Base-by-base conservation (phyloP, 2,888 invertebrate species). In the Torymus tubicola region DNA sequence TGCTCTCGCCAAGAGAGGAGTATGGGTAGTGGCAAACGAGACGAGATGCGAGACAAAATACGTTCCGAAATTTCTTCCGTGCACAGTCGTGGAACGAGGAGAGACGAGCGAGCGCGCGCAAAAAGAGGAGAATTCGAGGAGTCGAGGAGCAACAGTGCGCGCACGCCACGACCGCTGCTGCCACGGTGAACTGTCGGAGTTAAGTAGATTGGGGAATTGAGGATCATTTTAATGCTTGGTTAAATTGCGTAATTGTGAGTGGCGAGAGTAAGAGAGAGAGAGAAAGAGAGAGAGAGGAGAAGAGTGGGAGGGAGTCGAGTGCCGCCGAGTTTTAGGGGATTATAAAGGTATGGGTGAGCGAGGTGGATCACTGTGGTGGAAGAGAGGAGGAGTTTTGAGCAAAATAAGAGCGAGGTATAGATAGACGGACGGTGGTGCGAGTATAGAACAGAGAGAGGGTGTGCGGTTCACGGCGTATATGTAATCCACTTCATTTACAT, bases 201-300 rank as follows among this genome's bases (percentile, higher is more conserved):
- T 87, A 85, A 87, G 86, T 87, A 87, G 86, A 87, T 87, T 83
- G 82, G 84, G 85, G 84, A 86, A 88, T 87, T 87, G 85, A 85
- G 86, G 85, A 88, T 87, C 84, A 87, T 87, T 87, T 87, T 87
- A 86, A 88, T 87, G 86, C 86, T 86, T 85, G 84, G 86, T 86
- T 88, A 87, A 88, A 89, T 87, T 88, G 85, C 85, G 85, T 88
- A 87, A 89, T 87, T 87, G 86, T 85, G 85, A 88, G 85, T 85
- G 82, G 83, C 74, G 63, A 81, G 82, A 82, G 42, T 5, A 8
- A 42, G 42, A 42, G 42, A 31, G 31, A 42, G 42, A 42, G 42
- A 31, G 31, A 21, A 21, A 2, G 2, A 3, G 3, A 5, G 31
- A 42, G 42, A 42, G 42, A 31, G 31, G 2, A 21, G 21, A 21